phyloP scores from a whole-genome alignment of 2,797 vertebrate genomes.

The Dipus sagitta region DNA sequence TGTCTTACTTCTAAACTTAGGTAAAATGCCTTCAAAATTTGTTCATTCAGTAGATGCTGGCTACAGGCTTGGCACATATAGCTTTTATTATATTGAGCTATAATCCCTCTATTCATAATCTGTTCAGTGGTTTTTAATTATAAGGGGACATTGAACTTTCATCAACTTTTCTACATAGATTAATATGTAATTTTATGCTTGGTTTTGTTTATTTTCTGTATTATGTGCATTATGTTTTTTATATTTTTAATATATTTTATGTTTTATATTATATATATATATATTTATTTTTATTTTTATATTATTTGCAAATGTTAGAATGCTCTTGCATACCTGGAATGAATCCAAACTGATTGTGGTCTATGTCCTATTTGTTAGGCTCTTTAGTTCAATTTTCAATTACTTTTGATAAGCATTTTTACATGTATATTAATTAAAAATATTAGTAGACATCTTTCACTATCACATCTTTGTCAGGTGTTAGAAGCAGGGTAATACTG shows the following conservation, averaged over 20 bases:
- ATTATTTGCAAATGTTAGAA: not conserved
- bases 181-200: not conserved
- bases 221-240: too few species aligned
- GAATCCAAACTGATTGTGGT: not conserved
- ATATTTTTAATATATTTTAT: too few species aligned
- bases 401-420: not conserved
- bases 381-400: not conserved
- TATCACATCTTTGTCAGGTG: not conserved
- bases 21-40: not conserved
- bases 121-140: not conserved
- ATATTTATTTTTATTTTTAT: too few species aligned
- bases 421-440: not conserved
- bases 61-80: not conserved
- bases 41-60: not conserved
- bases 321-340: not conserved
- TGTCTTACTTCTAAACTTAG: not conserved
- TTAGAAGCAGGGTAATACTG: not conserved
- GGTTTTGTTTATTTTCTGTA: not conserved
- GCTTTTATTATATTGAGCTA: not conserved
- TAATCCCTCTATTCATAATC: not conserved
- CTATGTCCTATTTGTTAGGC: not conserved
- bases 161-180: not conserved
- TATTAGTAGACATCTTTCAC: not conserved
- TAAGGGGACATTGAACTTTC: not conserved
- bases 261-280: too few species aligned